Conservation (phyloP, 1,140 invertebrate genomes). For the Conus ventricosus region DNA sequence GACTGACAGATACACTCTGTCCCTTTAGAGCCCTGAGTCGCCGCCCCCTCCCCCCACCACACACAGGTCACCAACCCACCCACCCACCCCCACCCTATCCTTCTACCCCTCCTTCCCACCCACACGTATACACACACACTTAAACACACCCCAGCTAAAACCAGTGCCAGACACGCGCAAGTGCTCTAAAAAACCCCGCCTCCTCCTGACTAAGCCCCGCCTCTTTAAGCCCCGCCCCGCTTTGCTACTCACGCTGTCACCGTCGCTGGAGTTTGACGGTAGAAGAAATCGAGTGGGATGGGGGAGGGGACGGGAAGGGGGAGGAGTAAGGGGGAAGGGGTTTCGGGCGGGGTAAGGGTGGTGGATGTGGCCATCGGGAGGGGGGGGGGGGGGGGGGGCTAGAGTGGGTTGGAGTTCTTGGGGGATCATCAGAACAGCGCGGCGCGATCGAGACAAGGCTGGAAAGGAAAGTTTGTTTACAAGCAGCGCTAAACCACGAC, state of each 20-base stretch:
- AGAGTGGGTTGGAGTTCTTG: neutral
- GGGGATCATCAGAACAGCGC: neutral
- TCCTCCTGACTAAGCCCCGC: neutral
- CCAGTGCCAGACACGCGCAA: neutral
- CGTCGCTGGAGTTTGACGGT: too few relatives aligned
- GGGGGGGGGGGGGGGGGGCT: neutral
- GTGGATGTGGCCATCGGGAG: too few relatives aligned
- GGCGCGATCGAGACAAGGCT: neutral
- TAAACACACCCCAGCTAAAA: neutral
- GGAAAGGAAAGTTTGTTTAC: slow-evolving; percentile 6
- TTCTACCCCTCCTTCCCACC: too few relatives aligned
- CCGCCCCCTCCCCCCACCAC: neutral
- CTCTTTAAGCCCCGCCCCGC: neutral
- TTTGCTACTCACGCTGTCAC: neutral
- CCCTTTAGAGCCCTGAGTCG: neutral
- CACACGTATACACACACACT: too few relatives aligned
- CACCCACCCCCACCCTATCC: too few relatives aligned
- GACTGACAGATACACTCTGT: neutral
- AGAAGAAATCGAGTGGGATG: too few relatives aligned
- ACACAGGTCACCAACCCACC: neutral
- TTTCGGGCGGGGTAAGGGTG: neutral
- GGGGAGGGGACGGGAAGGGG: too few relatives aligned
- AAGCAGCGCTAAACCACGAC: neutral
- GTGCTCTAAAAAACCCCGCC: neutral
- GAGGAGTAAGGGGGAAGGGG: too few relatives aligned